Evolutionary conservation across 92 coral and sea anemone species (phyloP).

Genomic region (Galaxea fascicularis): DNA sequence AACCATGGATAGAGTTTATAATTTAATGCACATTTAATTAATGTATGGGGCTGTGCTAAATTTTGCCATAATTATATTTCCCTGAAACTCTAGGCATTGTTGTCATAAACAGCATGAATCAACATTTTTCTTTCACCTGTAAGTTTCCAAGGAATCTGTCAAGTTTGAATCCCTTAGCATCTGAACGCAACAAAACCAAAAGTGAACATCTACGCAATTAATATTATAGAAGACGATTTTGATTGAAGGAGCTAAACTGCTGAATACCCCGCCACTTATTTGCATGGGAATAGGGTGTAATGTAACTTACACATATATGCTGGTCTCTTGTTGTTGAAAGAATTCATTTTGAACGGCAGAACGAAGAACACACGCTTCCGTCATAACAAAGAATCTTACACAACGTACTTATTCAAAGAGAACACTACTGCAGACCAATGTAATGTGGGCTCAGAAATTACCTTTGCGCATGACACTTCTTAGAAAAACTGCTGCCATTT

Average conservation of each 20-base stretch:
- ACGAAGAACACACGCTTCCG: not conserved
- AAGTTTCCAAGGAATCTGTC: conserved; percentile 93
- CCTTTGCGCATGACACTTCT: not conserved
- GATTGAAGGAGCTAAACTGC: too few species aligned
- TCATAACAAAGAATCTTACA: conserved; percentile 1
- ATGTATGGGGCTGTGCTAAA: too few species aligned
- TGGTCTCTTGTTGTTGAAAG: conserved; percentile 64
- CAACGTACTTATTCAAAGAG: not conserved
- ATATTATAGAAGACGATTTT: too few species aligned
- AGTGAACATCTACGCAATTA: too few species aligned
- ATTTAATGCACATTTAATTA: too few species aligned
- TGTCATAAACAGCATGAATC: too few species aligned
- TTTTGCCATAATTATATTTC: too few species aligned
- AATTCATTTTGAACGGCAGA: conserved; percentile 3
- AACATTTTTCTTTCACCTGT: conserved; percentile 66
- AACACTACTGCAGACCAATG: not conserved
- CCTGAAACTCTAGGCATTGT: too few species aligned
- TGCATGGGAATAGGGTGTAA: too few species aligned
- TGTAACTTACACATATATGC: conserved; percentile 65
- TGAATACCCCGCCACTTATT: too few species aligned
- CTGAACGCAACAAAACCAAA: conserved; percentile 14
- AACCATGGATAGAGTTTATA: too few species aligned
- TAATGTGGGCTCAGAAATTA: conserved; percentile 7
- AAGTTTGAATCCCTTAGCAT: conserved; percentile 97
- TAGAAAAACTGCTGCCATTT: conserved; percentile 13